These are phyloP conservation scores for Drosophila niveifrons DNA, from an alignment of 2,888 invertebrate species.

Conservation along the genomic window DNA sequence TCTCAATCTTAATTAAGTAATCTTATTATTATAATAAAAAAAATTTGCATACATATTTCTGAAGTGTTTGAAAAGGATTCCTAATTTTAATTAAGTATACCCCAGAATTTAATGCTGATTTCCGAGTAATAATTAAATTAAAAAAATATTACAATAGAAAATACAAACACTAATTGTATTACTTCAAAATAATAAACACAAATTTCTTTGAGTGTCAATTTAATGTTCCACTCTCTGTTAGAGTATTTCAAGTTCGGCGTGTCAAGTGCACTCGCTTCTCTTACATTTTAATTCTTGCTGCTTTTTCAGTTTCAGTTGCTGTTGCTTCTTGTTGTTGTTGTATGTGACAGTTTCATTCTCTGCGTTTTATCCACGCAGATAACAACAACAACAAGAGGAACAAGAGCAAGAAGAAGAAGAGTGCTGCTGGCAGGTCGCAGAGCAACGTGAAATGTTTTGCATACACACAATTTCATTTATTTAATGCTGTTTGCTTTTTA, in stretches of 20 bases:
- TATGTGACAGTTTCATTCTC: slow-evolving; percentile 21
- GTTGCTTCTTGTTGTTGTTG: slow-evolving; percentile 11
- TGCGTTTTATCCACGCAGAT: slow-evolving; percentile 40
- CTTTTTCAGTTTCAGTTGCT: slow-evolving; percentile 23
- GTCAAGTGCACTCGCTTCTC: neutral
- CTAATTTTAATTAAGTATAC: no score
- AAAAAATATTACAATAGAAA: no score
- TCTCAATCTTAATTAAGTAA: no score
- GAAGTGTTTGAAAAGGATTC: no score
- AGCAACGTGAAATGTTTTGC: slow-evolving; percentile 68
- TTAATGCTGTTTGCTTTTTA: slow-evolving; percentile 70
- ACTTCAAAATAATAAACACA: no score
- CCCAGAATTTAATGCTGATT: no score
- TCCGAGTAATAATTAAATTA: no score
- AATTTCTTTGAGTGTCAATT: no score
- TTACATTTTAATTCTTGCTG: neutral
- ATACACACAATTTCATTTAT: slow-evolving; percentile 76
- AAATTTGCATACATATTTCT: no score
- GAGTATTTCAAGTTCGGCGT: slow-evolving; percentile 1
- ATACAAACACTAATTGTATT: no score
- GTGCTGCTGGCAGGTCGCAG: slow-evolving; percentile 48
- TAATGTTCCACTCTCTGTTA: neutral
- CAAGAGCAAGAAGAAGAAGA: slow-evolving; percentile 9
- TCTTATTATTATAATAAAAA: no score
- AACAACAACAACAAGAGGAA: slow-evolving; percentile 43